Evolutionary conservation across 1,140 invertebrate genomes (phyloP).

Genomic region (Bombus balteatus): DNA sequence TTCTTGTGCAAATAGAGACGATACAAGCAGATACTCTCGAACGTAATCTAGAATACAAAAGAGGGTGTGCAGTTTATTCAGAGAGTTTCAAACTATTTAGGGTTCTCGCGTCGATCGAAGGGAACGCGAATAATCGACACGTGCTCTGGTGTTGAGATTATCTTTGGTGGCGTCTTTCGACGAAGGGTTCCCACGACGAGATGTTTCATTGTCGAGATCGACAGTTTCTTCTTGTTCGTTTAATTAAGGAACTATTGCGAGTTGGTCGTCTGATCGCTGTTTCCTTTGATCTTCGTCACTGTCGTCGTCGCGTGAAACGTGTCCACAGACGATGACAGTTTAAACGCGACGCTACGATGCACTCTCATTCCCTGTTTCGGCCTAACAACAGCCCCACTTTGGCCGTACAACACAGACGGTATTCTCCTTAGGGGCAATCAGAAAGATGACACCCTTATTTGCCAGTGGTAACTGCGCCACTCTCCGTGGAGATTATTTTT

Average conservation of each 20-base stretch:
- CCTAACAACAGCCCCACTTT: background rate
- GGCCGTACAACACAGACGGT: slow-evolving; percentile 7
- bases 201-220: slow-evolving; percentile 29
- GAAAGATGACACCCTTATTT: slow-evolving; percentile 67
- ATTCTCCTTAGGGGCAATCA: slow-evolving; percentile 58
- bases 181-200: slow-evolving; percentile 13
- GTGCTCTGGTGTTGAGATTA: slow-evolving; percentile 35
- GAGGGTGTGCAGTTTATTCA: slow-evolving; percentile 5
- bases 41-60: background rate
- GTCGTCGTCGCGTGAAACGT: slow-evolving; percentile 21
- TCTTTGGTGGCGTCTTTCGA: slow-evolving; percentile 10
- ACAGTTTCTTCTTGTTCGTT: slow-evolving; percentile 28
- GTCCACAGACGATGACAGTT: slow-evolving; percentile 10
- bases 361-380: slow-evolving; percentile 17
- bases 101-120: slow-evolving; percentile 7
- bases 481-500: slow-evolving; percentile 49
- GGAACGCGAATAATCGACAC: slow-evolving; percentile 39
- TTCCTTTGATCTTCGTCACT: slow-evolving; percentile 39
- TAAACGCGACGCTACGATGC: background rate
- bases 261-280: background rate
- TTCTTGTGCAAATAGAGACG: background rate
- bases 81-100: slow-evolving; percentile 8
- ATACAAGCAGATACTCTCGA: too few relatives aligned
- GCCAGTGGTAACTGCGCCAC: slow-evolving; percentile 39
- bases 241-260: slow-evolving; percentile 11